Evolutionary conservation across 1,140 invertebrate genomes (phyloP).

Genomic region (Oncopeltus fasciatus): DNA sequence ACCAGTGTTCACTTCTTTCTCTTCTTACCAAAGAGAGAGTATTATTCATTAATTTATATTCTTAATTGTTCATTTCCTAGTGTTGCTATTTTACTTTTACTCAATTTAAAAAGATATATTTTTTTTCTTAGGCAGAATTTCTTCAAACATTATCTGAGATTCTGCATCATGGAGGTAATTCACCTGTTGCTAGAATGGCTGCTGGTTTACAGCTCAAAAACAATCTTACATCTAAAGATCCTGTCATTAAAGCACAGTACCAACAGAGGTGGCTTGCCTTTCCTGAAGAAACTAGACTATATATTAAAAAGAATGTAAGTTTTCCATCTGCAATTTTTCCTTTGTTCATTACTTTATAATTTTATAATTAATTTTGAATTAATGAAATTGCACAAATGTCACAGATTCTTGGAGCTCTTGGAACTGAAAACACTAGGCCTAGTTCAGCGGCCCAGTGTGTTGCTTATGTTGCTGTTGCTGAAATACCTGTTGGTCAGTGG

Average conservation of each 20-base stretch:
- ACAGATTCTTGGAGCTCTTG: constrained; percentile 79
- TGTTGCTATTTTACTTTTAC: neutral
- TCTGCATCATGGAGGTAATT: constrained; percentile 73
- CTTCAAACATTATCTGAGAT: constrained; percentile 88
- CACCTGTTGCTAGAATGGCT: constrained; percentile 87
- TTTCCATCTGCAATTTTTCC: neutral
- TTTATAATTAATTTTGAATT: neutral
- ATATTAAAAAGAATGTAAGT: constrained; percentile 92
- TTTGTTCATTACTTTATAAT: constrained; percentile 9
- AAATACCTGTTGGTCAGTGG: constrained; percentile 76
- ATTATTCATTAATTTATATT: too few species aligned
- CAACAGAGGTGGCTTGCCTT: constrained; percentile 85
- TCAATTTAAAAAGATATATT: neutral
- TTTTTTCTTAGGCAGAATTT: constrained; percentile 60
- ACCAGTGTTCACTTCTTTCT: too few species aligned
- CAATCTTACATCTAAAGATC: constrained; percentile 92
- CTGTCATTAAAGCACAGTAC: constrained; percentile 59
- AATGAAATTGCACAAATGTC: constrained; percentile 22
- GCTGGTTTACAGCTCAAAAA: constrained; percentile 98
- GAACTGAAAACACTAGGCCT: constrained; percentile 85
- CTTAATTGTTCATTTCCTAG: neutral
- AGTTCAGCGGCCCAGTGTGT: constrained; percentile 98
- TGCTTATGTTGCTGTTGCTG: constrained; percentile 92
- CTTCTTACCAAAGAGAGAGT: too few species aligned
- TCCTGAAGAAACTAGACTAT: constrained; percentile 67